A percentile compares a stretch with the other conserved stretches of the same genome.
Conservation (phyloP, 2,113 vertebrate species). For the Podocnemis expansa region DNA sequence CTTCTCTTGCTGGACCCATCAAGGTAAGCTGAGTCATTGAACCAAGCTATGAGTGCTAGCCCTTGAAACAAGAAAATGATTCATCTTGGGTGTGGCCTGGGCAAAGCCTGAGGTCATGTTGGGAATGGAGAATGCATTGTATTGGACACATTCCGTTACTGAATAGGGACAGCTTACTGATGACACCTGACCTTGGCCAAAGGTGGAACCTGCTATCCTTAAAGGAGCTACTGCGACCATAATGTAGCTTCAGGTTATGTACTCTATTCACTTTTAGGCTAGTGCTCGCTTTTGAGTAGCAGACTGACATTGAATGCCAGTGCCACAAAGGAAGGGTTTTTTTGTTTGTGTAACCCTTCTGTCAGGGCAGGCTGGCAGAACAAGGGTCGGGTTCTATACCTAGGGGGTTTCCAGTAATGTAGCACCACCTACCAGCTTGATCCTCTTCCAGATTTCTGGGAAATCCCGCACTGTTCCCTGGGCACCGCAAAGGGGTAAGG, state of each 20-base stretch:
- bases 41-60: rapidly evolving
- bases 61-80: not conserved
- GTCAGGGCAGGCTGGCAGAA: too few relatives aligned
- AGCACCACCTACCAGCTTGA: too few relatives aligned
- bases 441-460: too few relatives aligned
- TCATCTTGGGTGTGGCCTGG: rapidly evolving
- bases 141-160: not conserved
- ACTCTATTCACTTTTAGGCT: not conserved
- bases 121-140: not conserved
- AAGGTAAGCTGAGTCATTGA: not conserved
- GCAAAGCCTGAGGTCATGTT: rapidly evolving
- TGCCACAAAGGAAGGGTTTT: not conserved
- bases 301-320: not conserved
- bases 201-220: not conserved
- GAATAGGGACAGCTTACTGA: not conserved
- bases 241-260: not conserved
- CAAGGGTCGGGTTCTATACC: too few relatives aligned
- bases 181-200: not conserved
- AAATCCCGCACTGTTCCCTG: too few relatives aligned
- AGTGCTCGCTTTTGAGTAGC: not conserved
- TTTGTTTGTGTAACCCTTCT: too few relatives aligned
- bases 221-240: not conserved
- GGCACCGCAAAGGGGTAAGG: too few relatives aligned
- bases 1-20: rapidly evolving
- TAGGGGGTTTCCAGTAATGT: too few relatives aligned